These are phyloP conservation scores for Carduelis carduelis DNA, from an alignment of 2,797 vertebrate species.

Conservation along the genomic window DNA sequence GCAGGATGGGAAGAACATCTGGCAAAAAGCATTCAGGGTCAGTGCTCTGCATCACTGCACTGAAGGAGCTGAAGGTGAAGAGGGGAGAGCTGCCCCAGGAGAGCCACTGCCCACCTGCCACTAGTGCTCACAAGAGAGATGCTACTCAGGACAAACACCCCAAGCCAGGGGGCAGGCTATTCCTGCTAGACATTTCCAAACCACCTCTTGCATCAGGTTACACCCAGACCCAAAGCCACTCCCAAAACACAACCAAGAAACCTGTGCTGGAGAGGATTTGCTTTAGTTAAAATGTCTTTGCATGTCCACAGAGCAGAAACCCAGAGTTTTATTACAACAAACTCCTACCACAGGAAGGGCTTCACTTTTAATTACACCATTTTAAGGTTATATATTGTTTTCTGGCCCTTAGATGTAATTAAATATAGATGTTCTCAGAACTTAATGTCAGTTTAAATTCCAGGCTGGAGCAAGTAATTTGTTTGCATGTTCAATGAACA, in stretches of 20 bases:
- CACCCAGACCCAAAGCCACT: not conserved
- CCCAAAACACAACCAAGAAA: not conserved
- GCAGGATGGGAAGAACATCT: not conserved
- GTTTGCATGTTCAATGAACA: slow-evolving; percentile 72
- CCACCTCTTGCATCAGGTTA: not conserved
- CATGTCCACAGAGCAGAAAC: slow-evolving; percentile 14
- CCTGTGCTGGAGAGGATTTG: not conserved
- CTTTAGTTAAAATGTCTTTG: not conserved
- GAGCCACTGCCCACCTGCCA: not conserved
- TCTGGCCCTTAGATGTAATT: slow-evolving; percentile 70
- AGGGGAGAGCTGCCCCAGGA: not conserved
- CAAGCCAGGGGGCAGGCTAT: rapidly evolving
- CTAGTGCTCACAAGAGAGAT: rapidly evolving
- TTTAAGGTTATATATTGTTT: slow-evolving; percentile 73
- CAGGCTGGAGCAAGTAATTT: slow-evolving; percentile 64
- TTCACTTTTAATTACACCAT: slow-evolving; percentile 69
- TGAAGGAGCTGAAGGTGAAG: not conserved
- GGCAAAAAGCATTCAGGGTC: not conserved
- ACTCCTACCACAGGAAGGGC: slow-evolving; percentile 49
- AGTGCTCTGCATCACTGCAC: not conserved
- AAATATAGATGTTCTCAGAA: slow-evolving; percentile 68
- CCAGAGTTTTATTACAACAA: slow-evolving; percentile 20
- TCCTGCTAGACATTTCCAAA: not conserved
- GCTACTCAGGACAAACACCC: rapidly evolving
- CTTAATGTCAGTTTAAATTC: slow-evolving; percentile 71